Evolutionary conservation across 2,797 vertebrate genomes (phyloP), one percentile per base, ranked within the genome.

Genomic region (Diceros bicornis): DNA sequence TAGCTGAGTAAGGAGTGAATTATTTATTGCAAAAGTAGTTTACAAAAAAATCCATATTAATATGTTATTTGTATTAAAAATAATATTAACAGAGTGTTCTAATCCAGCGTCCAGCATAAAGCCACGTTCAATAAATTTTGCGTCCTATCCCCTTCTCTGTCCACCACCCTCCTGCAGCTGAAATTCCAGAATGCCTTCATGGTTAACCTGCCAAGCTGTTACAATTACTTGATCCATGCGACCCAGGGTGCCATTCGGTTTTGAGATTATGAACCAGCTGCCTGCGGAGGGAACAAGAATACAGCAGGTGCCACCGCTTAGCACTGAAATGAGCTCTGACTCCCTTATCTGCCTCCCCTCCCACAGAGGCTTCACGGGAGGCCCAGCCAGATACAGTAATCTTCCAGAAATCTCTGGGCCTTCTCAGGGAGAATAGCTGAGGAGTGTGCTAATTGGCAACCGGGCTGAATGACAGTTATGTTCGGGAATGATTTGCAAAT

Each of bases 401-500:
- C 98, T 98, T 98, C 98, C 98, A 98, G 98, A 98, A 98, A 98
- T 98, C 98, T 98, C 98, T 97, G 97, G 98, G 96, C 98, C 97
- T 97, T 98, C 98, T 98, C 97, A 97, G 97, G 98, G 98, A 98
- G 98, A 98, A 98, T 47, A 61, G 93, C 96, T 98, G 98, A 98
- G 98, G 98, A 97, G 97, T 98, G 97, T 98, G 98, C 97, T 99
- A 99, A 98, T 98, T 98, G 98, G 97, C 97, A 97, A 89, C 94
- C 97, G 97, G 97, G 98, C 98, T 98, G 98, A 98, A 97, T 99
- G 99, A 99, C 98, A 99, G 99, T 98, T 98, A 98, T 98, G 97
- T 98, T 98, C 94, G 59, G 95, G 98, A 98, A 98, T 98, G 98
- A 99, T 98, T 99, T 98, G 89, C 98, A 99, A 99, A 99, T 98